These are phyloP conservation scores for Ditylenchus weischeri DNA, from an alignment of 2,888 invertebrate genomes.

Conservation along the genomic window DNA sequence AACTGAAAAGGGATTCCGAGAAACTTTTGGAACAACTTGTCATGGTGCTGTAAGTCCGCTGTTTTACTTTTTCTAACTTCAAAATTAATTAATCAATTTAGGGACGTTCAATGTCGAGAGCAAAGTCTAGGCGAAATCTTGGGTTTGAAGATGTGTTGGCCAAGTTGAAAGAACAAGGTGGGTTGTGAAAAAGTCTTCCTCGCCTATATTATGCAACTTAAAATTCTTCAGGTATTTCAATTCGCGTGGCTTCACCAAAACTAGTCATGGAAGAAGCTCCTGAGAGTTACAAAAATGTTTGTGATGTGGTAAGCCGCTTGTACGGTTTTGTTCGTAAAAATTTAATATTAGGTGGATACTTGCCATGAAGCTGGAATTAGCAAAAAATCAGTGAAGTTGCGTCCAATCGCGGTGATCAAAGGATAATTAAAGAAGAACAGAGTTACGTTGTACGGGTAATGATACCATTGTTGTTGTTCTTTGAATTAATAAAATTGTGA, in stretches of 20 bases:
- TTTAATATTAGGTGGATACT: conserved; percentile 70
- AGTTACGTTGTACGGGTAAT: conserved; percentile 45
- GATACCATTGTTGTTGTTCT: neutral
- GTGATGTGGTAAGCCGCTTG: conserved; percentile 74
- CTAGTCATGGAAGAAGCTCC: conserved; percentile 99
- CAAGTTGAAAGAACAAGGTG: conserved; percentile 72
- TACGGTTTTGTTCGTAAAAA: too few relatives aligned
- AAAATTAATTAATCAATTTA: conserved; percentile 59
- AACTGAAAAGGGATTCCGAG: conserved; percentile 91
- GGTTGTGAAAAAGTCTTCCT: neutral
- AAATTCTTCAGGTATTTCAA: conserved; percentile 62
- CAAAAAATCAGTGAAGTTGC: conserved; percentile 88
- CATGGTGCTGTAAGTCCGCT: conserved; percentile 85
- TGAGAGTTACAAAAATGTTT: conserved; percentile 98
- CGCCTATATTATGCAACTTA: neutral
- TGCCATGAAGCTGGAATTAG: conserved; percentile 96
- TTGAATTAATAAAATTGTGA: too few relatives aligned
- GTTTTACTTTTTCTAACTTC: conserved; percentile 1
- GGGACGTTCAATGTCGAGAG: conserved; percentile 93
- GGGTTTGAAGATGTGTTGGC: conserved; percentile 85
- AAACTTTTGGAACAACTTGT: conserved; percentile 99
- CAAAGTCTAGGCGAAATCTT: conserved; percentile 90
- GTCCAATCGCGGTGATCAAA: conserved; percentile 97
- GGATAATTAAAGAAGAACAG: conserved; percentile 66
- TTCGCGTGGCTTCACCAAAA: conserved; percentile 96